Evolutionary conservation across 2,888 invertebrate species (phyloP).

Genomic region (Cylindroiulus punctatus): DNA sequence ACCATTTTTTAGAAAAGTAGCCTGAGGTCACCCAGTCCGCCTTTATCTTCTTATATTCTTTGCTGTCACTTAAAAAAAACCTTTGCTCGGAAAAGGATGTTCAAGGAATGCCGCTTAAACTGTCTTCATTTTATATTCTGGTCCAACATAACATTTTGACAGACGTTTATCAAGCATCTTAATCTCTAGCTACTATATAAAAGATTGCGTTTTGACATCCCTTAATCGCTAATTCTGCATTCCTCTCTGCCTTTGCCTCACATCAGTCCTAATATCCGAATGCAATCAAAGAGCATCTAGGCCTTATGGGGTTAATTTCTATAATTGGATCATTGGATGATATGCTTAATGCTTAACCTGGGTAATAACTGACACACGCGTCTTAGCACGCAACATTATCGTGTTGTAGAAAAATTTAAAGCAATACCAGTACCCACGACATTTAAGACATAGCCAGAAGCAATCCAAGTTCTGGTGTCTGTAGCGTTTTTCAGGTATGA

Average conservation of each 20-base stretch:
- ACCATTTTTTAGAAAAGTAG: background rate
- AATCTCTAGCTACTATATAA: slow-evolving; percentile 45
- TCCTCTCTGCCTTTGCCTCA: background rate
- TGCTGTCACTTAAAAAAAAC: slow-evolving; percentile 30
- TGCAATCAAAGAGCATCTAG: slow-evolving; percentile 41
- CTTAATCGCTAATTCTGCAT: slow-evolving; percentile 40
- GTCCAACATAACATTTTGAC: slow-evolving; percentile 47
- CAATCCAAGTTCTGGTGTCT: too few relatives aligned
- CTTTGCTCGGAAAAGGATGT: slow-evolving; percentile 36
- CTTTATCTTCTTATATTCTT: slow-evolving; percentile 43
- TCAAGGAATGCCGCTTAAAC: slow-evolving; percentile 47
- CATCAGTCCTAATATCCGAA: slow-evolving; percentile 26
- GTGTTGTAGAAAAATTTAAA: background rate
- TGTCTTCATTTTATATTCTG: slow-evolving; percentile 39
- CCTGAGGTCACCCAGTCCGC: background rate
- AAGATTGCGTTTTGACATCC: slow-evolving; percentile 45
- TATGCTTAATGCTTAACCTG: slow-evolving; percentile 43
- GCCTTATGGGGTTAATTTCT: slow-evolving; percentile 47
- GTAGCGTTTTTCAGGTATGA: too few relatives aligned
- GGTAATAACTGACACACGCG: slow-evolving; percentile 8
- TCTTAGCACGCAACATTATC: background rate
- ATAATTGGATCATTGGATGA: slow-evolving; percentile 45
- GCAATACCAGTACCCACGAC: background rate
- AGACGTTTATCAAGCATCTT: slow-evolving; percentile 47
- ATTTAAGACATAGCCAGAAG: background rate